Evolutionary conservation across 1,140 invertebrate species (phyloP).

Genomic region (Himalopsyche phryganea): DNA sequence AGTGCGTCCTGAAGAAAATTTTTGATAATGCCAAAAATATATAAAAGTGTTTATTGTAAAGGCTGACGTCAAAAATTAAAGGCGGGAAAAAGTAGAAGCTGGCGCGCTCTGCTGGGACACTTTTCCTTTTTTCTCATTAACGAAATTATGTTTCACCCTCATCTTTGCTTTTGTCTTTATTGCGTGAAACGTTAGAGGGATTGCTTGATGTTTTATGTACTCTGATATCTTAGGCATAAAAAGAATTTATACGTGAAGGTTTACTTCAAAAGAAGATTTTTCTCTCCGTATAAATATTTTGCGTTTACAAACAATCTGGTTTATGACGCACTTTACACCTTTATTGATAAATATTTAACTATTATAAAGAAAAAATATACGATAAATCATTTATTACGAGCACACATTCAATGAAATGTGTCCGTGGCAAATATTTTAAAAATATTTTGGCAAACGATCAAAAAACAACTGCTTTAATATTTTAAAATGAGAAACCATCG

Average conservation of each 20-base stretch:
- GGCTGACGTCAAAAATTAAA: slow-evolving; percentile 1
- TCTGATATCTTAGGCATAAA: background rate
- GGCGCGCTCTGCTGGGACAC: slow-evolving; percentile 10
- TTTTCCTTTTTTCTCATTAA: slow-evolving; percentile 29
- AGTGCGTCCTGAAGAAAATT: background rate
- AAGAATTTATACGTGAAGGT: background rate
- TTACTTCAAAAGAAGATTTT: no score
- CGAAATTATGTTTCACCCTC: slow-evolving; percentile 28
- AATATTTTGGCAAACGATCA: no score
- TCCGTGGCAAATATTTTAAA: no score
- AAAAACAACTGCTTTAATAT: no score
- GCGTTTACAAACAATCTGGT: no score
- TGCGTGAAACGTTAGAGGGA: slow-evolving; percentile 17
- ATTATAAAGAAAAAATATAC: no score
- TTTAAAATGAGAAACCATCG: no score
- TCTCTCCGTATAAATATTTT: no score
- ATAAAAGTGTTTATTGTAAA: background rate
- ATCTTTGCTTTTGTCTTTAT: slow-evolving; percentile 29
- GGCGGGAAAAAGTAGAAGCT: background rate
- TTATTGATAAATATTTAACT: no score
- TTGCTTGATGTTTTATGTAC: slow-evolving; percentile 12
- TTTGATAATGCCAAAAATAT: background rate
- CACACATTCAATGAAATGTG: no score
- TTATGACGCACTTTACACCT: no score
- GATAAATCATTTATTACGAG: no score